A percentile compares a stretch with the other conserved stretches of the same genome.
phyloP scores from a whole-genome alignment of 2,888 invertebrate genomes.

The Nymphalis c-album region DNA sequence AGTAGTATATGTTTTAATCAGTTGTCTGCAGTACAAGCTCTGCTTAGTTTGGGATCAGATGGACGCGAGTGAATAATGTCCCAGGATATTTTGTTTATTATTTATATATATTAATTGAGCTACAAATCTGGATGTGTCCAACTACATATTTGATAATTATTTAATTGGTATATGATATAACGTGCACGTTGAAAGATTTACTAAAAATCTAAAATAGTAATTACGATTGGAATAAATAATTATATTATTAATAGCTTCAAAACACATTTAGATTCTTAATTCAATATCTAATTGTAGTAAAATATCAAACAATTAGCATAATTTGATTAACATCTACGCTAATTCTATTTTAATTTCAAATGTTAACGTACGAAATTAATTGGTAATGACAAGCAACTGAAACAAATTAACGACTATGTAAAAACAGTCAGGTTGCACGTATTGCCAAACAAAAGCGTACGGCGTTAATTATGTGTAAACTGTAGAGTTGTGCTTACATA shows the following conservation, averaged over 20 bases:
- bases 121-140: too few species aligned
- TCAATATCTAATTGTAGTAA: not conserved
- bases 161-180: too few species aligned
- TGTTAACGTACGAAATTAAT: conserved; percentile 18
- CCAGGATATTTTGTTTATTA: too few species aligned
- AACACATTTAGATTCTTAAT: not conserved
- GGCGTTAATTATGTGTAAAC: conserved; percentile 38
- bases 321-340: not conserved
- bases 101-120: too few species aligned
- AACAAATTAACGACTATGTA: conserved; percentile 29
- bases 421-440: conserved; percentile 26
- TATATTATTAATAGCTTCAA: not conserved
- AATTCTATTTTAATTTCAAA: conserved; percentile 10
- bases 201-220: too few species aligned
- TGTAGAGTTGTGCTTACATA: conserved; percentile 24
- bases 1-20: too few species aligned
- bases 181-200: too few species aligned
- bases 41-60: too few species aligned
- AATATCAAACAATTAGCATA: not conserved
- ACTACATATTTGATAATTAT: too few species aligned
- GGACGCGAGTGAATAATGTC: too few species aligned
- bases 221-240: not conserved
- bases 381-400: conserved; percentile 18
- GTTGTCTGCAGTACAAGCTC: too few species aligned
- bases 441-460: conserved; percentile 24